Conservation (phyloP, 2,888 invertebrate genomes). For the Linnaemya vulpina region DNA sequence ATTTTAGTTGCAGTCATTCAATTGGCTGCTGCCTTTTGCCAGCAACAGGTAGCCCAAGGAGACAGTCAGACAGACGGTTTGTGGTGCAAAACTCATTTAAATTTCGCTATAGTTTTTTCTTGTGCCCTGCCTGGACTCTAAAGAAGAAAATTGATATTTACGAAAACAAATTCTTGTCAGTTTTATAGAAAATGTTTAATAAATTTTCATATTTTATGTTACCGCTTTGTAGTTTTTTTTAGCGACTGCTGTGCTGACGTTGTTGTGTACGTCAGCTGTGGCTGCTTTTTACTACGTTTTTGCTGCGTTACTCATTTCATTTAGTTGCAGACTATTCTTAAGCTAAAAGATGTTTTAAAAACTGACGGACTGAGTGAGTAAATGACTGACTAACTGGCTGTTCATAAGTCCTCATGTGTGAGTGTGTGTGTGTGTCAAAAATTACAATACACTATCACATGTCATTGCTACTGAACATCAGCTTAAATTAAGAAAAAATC, state of each 20-base stretch:
- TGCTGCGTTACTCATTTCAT: background rate
- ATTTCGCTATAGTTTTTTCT: slow-evolving; percentile 1
- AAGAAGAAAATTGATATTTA: slow-evolving; percentile 60
- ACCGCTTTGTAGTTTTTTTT: slow-evolving; percentile 49
- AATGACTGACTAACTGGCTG: background rate
- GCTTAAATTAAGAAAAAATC: slow-evolving; percentile 66
- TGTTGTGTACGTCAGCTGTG: background rate
- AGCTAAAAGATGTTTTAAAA: slow-evolving; percentile 18
- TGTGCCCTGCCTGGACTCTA: background rate
- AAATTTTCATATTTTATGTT: slow-evolving; percentile 73
- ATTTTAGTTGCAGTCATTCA: slow-evolving; percentile 9
- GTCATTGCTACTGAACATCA: slow-evolving; percentile 72
- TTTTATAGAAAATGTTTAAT: slow-evolving; percentile 72
- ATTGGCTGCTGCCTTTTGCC: background rate
- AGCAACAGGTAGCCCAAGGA: background rate
- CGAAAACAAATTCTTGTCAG: slow-evolving; percentile 72
- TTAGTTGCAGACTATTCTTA: background rate
- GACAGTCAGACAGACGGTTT: background rate
- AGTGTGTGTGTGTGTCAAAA: slow-evolving; percentile 26
- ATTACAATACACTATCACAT: slow-evolving; percentile 67
- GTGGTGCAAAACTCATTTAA: background rate
- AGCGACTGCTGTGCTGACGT: slow-evolving; percentile 1
- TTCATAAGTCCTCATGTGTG: slow-evolving; percentile 2
- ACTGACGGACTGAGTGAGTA: background rate
- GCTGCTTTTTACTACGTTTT: background rate